These are phyloP conservation scores for Coreius guichenoti DNA, from an alignment of 2,797 vertebrate genomes.

Conservation along the genomic window DNA sequence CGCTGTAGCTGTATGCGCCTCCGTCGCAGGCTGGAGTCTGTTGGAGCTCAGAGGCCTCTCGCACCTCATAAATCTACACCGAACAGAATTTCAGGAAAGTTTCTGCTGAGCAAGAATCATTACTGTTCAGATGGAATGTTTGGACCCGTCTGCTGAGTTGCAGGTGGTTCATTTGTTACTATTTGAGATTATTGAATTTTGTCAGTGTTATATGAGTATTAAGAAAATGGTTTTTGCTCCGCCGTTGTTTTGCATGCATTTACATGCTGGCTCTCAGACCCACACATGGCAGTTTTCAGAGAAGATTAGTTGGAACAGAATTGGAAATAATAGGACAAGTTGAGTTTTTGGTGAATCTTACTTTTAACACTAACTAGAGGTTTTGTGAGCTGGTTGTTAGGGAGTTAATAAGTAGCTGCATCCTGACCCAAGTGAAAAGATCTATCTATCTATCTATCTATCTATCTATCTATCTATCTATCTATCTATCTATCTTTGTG, in stretches of 20 bases:
- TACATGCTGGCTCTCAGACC: background rate
- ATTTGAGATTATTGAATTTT: constrained; percentile 28
- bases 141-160: constrained; percentile 1
- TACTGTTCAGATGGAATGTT: constrained; percentile 14
- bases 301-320: background rate
- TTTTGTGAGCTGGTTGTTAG: background rate
- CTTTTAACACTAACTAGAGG: background rate
- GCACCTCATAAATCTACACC: constrained; percentile 38
- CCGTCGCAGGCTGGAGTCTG: background rate
- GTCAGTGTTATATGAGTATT: constrained; percentile 16
- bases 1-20: background rate
- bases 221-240: background rate
- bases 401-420: background rate
- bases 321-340: background rate
- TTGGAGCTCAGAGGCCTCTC: background rate
- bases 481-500: too few relatives aligned
- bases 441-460: too few relatives aligned
- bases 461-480: too few relatives aligned
- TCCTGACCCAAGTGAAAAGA: background rate
- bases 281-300: background rate
- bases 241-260: constrained; percentile 2
- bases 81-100: background rate
- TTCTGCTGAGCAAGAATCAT: constrained; percentile 44
- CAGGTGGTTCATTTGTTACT: constrained; percentile 36
- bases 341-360: background rate